Base-by-base conservation (phyloP, 2,888 invertebrate genomes). In the Pinctada fucata region DNA sequence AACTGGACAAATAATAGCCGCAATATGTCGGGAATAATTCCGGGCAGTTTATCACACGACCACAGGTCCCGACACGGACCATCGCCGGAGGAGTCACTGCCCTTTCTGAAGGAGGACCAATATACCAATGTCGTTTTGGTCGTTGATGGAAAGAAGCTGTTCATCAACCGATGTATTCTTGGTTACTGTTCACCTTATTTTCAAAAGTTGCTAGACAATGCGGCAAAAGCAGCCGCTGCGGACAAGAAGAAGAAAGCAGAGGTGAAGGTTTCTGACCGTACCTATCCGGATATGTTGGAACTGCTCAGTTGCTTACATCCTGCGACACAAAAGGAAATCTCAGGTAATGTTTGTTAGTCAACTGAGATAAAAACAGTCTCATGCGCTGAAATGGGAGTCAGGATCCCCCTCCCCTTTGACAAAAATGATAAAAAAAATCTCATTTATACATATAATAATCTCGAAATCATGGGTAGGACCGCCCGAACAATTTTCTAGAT, bases 51-150 rank as follows among this genome's bases (percentile, higher is more conserved):
- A 69, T 51, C 69, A 69, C 49, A 16, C 49, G 3, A 31, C 31
- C 31, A 31, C 31, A 31, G 31, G 31, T 31, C 47, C 63, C n/a
- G 3, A 45, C 49, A 72, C n/a, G 64, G 48, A 48, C 5, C 72
- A 4, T 13, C 63, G n/a, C n/a, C 5, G 47, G 68, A 74, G 31
- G 74, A 74, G 31, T 31, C 51, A 16, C 66, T 74, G 10, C 80
- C 80, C 2, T 80, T 80, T 68, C 10, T 80, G n/a, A 80, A 78
- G 16, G 75, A 75, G n/a, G 80, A 80, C n/a, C 64, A 68, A 10
- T 78, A 75, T 13, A 80, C 80, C 5, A 78, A 80, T 65, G 68
- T 71, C 0, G 65, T 80, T 52, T 52, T 80, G 13, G 49, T 80
- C n/a, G 47, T 80, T 5, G 77, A 78, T 48, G 80, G 75, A 2